Evolutionary conservation across 2,888 invertebrate genomes (phyloP).

Genomic region (Torymus texanus): DNA sequence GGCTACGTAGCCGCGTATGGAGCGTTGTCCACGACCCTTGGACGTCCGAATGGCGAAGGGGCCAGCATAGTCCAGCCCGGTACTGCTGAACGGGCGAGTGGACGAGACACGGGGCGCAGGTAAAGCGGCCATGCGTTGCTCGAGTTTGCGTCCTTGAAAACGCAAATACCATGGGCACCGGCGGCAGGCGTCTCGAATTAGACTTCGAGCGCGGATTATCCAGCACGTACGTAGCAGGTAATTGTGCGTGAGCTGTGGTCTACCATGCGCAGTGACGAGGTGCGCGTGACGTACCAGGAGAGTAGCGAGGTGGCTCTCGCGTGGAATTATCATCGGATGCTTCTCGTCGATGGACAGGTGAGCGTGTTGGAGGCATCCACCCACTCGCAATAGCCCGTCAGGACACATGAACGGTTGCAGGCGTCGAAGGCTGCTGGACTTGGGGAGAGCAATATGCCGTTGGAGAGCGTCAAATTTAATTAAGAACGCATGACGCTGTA

Average conservation of each 20-base stretch:
- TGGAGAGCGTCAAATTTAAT: too few relatives aligned
- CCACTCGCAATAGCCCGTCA: too few relatives aligned
- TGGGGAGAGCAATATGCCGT: too few relatives aligned
- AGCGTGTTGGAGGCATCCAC: too few relatives aligned
- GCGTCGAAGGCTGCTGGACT: too few relatives aligned
- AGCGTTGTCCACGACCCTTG: background rate
- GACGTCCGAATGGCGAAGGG: background rate
- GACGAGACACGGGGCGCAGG: background rate
- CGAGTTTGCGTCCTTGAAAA: background rate
- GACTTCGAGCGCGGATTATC: background rate
- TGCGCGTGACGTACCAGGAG: background rate
- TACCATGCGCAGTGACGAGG: background rate
- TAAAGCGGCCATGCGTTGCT: constrained; percentile 1
- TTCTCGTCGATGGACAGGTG: background rate
- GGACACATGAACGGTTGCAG: too few relatives aligned
- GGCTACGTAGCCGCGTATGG: background rate
- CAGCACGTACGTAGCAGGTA: background rate
- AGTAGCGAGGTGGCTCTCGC: background rate
- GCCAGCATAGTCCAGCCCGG: background rate
- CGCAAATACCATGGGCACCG: background rate
- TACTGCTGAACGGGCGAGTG: background rate
- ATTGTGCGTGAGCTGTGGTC: background rate
- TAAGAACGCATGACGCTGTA: too few relatives aligned
- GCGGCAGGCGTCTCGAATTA: background rate
- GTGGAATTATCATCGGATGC: background rate